Evolutionary conservation across 2,888 invertebrate genomes (phyloP).

Genomic region (Gasteruption jaculator): DNA sequence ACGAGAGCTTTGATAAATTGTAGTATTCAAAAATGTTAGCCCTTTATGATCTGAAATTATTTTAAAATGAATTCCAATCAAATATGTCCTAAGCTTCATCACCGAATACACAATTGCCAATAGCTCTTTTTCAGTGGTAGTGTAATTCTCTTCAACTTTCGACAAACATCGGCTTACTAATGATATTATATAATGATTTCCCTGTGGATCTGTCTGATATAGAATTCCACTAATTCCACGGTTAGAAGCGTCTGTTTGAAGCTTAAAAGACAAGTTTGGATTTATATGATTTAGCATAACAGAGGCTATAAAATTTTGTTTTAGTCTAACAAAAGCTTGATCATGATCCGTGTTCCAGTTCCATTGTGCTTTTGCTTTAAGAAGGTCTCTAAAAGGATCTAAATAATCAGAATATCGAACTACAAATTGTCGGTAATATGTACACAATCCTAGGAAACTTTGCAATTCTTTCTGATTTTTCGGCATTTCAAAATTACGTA

Average conservation of each 20-base stretch:
- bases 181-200: conserved; percentile 16
- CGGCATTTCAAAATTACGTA: conserved; percentile 29
- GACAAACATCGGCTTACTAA: conserved; percentile 24
- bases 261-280: conserved; percentile 8
- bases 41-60: conserved; percentile 32
- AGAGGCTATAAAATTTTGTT: conserved; percentile 15
- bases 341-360: conserved; percentile 18
- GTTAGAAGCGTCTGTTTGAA: conserved; percentile 20
- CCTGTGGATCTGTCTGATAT: conserved; percentile 10
- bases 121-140: conserved; percentile 29
- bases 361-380: conserved; percentile 19
- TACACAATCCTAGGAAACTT: conserved; percentile 26
- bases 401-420: conserved; percentile 15
- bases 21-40: conserved; percentile 25
- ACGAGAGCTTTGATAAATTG: conserved; percentile 24
- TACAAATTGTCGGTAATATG: conserved; percentile 22
- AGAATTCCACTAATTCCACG: conserved; percentile 21
- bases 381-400: conserved; percentile 20
- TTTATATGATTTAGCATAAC: conserved; percentile 14
- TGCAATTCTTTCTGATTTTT: conserved; percentile 29
- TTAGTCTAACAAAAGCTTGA: conserved; percentile 13
- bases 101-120: conserved; percentile 26
- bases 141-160: conserved; percentile 23
- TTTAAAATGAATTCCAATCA: conserved; percentile 23
- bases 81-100: conserved; percentile 28